Percentiles rank a stretch among this genome's conserved stretches.
Conservation (phyloP, 2,113 vertebrate genomes). For the Catharus bicknelli region DNA sequence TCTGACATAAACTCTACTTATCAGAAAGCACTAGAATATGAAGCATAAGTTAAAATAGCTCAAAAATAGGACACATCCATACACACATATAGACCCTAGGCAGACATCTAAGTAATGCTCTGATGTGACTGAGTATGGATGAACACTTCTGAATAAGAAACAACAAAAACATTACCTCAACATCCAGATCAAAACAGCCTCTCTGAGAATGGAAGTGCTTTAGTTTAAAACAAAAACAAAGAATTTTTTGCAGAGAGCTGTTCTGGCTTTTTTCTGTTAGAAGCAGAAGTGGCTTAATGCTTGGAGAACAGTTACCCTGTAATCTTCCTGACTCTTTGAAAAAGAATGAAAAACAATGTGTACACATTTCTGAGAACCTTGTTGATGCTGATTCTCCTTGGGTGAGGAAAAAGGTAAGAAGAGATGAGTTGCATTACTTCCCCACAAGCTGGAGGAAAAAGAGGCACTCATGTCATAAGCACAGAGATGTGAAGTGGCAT, state of each 20-base stretch:
- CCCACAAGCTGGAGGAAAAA: not conserved
- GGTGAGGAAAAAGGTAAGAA: not conserved
- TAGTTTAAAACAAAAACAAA: not conserved
- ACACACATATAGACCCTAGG: not conserved
- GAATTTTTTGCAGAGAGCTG: not conserved
- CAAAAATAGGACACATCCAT: slow-evolving; percentile 19
- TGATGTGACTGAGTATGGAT: not conserved
- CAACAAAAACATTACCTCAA: not conserved
- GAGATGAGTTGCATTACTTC: not conserved
- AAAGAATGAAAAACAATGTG: not conserved
- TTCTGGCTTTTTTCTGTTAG: not conserved
- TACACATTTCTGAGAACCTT: not conserved
- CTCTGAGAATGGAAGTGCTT: not conserved
- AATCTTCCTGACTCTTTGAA: not conserved
- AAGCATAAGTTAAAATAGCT: slow-evolving; percentile 51
- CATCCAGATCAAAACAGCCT: not conserved
- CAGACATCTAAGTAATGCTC: not conserved
- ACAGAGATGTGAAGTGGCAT: not conserved
- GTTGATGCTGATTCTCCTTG: not conserved
- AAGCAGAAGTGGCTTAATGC: not conserved
- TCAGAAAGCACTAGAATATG: slow-evolving; percentile 58
- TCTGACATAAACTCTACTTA: slow-evolving; percentile 64
- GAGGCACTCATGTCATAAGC: not conserved
- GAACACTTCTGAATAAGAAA: slow-evolving; percentile 6
- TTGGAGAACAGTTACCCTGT: not conserved